Evolutionary conservation across 2,797 vertebrate species (phyloP).

Genomic region (Clarias laeviceps): DNA sequence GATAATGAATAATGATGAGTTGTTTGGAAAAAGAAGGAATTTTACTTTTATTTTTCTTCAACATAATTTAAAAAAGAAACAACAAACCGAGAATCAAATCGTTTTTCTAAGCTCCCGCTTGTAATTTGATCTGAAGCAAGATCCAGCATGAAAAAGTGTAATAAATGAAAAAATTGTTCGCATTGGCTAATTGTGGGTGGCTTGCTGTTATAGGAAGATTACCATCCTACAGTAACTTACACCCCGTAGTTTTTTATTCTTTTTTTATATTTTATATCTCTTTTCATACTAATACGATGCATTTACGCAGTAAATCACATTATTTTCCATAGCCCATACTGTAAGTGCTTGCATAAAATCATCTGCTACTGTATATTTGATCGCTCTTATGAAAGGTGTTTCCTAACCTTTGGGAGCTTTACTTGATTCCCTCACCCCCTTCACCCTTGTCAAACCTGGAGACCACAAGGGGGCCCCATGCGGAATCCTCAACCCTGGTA

Average conservation of each 20-base stretch:
- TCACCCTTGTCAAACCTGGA: constrained; percentile 5
- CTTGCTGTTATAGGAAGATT: not conserved
- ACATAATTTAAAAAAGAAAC: not conserved
- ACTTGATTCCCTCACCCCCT: not conserved
- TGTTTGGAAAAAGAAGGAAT: not conserved
- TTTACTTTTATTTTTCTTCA: not conserved
- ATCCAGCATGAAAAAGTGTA: too few relatives aligned
- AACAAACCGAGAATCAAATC: not conserved
- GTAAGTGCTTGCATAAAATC: not conserved
- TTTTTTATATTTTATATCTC: not conserved
- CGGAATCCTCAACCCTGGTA: not conserved
- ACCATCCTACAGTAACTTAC: not conserved
- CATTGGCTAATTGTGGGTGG: not conserved
- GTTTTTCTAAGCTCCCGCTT: not conserved
- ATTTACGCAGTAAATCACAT: not conserved
- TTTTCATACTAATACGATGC: not conserved
- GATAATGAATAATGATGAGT: not conserved
- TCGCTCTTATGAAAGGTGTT: not conserved
- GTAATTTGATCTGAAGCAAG: not conserved
- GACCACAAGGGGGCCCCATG: not conserved
- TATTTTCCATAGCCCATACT: not conserved
- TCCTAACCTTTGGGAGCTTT: not conserved
- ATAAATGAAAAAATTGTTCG: not conserved
- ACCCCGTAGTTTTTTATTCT: not conserved
- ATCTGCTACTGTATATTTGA: too few relatives aligned